These are phyloP conservation scores for Labeo calbasu DNA, from an alignment of 2,797 vertebrate species.

Conservation along the genomic window DNA sequence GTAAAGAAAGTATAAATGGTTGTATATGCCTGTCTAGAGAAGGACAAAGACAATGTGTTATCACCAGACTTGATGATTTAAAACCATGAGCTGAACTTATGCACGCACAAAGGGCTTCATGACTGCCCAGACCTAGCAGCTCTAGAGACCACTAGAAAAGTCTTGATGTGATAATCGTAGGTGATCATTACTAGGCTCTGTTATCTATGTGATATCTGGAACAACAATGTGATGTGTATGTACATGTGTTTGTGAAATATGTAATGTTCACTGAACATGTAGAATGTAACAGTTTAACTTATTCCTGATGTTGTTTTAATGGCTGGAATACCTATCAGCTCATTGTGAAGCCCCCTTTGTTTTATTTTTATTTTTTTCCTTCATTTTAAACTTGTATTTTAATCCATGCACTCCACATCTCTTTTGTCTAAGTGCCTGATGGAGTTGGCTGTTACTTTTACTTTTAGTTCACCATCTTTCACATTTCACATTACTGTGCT, in stretches of 20 bases:
- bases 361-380: constrained; percentile 33
- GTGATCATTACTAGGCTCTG: constrained; percentile 16
- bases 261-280: constrained; percentile 12
- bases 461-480: background rate
- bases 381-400: constrained; percentile 41
- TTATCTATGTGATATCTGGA: constrained; percentile 6
- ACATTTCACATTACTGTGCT: constrained; percentile 48
- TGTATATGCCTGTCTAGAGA: background rate
- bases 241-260: constrained; percentile 32
- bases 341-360: background rate
- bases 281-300: constrained; percentile 33
- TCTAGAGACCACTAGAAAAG: constrained; percentile 25
- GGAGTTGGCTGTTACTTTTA: constrained; percentile 13
- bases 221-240: constrained; percentile 2
- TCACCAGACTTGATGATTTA: background rate
- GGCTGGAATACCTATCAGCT: background rate
- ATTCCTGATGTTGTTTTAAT: constrained; percentile 44
- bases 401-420: background rate
- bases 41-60: background rate
- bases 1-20: constrained; percentile 1
- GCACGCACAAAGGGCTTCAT: constrained; percentile 48
- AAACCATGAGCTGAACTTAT: constrained; percentile 22
- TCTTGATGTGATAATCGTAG: background rate
- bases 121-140: constrained; percentile 21
- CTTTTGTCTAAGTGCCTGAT: constrained; percentile 58